Base-by-base conservation (phyloP, 2,113 vertebrate species). In the Cynoglossus semilaevis region DNA sequence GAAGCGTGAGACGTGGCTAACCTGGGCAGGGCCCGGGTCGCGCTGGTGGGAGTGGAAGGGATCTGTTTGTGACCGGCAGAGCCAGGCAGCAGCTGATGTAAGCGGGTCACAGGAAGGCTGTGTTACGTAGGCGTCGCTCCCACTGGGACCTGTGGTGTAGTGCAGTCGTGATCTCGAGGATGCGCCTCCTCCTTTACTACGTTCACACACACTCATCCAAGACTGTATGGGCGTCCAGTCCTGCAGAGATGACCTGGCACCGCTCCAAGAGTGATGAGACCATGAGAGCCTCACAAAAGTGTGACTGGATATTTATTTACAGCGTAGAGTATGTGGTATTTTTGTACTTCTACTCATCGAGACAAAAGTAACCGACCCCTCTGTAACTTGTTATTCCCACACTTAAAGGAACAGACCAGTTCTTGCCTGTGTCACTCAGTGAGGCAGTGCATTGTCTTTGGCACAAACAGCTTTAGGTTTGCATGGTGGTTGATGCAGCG, bases 101-200 rank as follows among this genome's bases (percentile, higher is more conserved):
- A 67, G 65, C 63, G 37, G 79, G 70, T 83, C 76, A 80, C 63
- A 76, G 74, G 78, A 86, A 82, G 76, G 72, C 63, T 49, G 67
- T 46, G 69, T 41, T 77, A 71, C 67, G 60, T 72, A 68, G 72
- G 76, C 38, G 29, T 67, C 54, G 46, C 75, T 70, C 67, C 82
- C 77, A 56, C 46, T 38, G 65, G 70, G 72, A 71, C 64, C 42
- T 15, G 35, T 59, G 22, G 70, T 76, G 70, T 58, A 41, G 48
- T 48, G 64, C 61, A 72, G 70, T 73, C 45, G n/a, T 54, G 59
- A 67, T 77, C 52, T 56, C 19, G 15, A 22, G 45, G 67, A 76
- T 60, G 63, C 65, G 48, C 46, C 60, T 77, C 67, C 51, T 48
- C 55, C 41, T 67, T 35, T 17, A 29, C 49, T 67, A 29, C 47